Evolutionary conservation across 2,797 vertebrate genomes (phyloP).

Genomic region (Austrolebias charrua): DNA sequence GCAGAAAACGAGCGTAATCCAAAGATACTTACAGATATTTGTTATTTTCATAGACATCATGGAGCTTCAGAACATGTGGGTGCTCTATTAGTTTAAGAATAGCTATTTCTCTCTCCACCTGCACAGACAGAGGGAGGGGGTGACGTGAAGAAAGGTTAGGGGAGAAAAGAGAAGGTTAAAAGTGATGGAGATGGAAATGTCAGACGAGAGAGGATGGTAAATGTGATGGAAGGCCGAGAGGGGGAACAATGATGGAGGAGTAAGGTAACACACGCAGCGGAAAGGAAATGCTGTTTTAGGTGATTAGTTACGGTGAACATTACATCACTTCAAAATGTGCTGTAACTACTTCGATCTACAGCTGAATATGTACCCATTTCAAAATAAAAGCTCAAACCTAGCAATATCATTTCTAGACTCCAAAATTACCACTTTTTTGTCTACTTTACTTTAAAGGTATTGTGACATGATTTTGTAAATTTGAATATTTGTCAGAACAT

Average conservation of each 20-base stretch:
- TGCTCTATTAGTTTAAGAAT: slow-evolving; percentile 96
- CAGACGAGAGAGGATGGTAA: slow-evolving; percentile 11
- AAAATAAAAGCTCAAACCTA: no score
- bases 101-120: slow-evolving; percentile 95
- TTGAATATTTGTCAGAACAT: no score
- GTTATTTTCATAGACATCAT: slow-evolving; percentile 96
- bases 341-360: no score
- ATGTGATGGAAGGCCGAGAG: background rate
- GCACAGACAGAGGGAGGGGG: slow-evolving; percentile 46
- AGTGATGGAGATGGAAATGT: slow-evolving; percentile 36
- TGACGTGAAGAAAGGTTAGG: slow-evolving; percentile 29
- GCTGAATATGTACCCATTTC: no score
- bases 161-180: slow-evolving; percentile 30
- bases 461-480: no score
- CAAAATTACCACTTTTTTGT: no score
- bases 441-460: no score
- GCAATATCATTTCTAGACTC: no score
- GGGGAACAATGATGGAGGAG: background rate
- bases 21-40: slow-evolving; percentile 92
- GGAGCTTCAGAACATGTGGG: slow-evolving; percentile 92
- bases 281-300: no score
- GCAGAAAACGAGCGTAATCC: slow-evolving; percentile 22
- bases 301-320: no score
- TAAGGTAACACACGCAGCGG: background rate
- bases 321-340: no score